Evolutionary conservation across 2,113 vertebrate species (phyloP).

Genomic region (Aphelocoma coerulescens): DNA sequence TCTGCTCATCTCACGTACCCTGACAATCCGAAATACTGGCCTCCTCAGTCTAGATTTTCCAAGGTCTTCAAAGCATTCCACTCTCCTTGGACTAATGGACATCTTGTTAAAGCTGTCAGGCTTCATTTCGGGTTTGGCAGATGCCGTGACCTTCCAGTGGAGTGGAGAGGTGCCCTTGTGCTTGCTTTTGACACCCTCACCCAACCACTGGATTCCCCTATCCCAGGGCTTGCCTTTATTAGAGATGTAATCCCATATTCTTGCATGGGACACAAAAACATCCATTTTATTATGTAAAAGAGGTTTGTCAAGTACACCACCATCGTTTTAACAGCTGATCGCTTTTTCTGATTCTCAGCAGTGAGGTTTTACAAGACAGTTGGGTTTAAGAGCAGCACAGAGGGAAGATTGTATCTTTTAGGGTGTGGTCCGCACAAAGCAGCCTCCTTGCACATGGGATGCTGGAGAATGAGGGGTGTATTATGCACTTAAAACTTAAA

Average conservation of each 20-base stretch:
- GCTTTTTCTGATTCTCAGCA: neutral
- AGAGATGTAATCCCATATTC: neutral
- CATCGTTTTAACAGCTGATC: neutral
- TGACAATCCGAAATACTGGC: neutral
- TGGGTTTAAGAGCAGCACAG: neutral
- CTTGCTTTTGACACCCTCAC: neutral
- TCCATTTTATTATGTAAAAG: neutral
- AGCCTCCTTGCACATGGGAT: neutral
- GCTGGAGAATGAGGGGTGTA: neutral
- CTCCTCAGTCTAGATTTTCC: neutral
- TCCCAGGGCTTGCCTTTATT: neutral
- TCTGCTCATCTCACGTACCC: neutral
- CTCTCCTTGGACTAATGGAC: neutral
- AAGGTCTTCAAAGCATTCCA: neutral
- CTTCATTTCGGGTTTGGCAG: neutral
- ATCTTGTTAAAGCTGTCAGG: neutral
- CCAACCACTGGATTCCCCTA: neutral
- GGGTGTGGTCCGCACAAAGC: neutral
- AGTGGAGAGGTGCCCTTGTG: neutral
- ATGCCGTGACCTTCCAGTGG: fast-evolving
- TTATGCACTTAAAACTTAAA: neutral
- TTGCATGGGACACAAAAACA: neutral
- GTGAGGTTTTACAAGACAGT: neutral
- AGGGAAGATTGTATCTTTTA: neutral
- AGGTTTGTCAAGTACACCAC: neutral